Base-by-base conservation (phyloP, 1,140 invertebrate genomes). In the Magallana gigas region DNA sequence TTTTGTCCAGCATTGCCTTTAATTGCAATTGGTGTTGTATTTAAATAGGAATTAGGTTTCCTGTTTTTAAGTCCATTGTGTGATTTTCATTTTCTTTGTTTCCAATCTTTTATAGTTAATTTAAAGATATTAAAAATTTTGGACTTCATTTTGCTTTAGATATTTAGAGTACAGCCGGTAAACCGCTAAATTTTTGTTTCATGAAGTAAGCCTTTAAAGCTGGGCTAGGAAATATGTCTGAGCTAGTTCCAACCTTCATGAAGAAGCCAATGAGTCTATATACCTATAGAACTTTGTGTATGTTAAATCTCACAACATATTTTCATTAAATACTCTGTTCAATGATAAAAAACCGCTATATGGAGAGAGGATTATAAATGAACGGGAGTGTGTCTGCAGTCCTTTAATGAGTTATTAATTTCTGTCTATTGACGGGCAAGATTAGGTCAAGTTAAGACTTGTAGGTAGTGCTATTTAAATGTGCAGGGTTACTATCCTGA, bases 361-460 rank as follows among this genome's bases (percentile, higher is more conserved):
- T 76, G 23, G 36, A 23, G 23, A 76, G 68, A 29, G 68, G 68
- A 76, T 76, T 76, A 76, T 29, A 76, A 29, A 29, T 9, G 8
- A 23, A 76, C 23, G 68, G 68, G 68, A 36, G 68, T 76, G 23
- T 68, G 68, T 14, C 68, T 76, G 23, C 23, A 76, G 9, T 36
- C 36, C 36, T 48, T 76, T 29, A 76, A 29, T 76, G 68, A 76
- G 68, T 36, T 76, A 76, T 29, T 76, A 76, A 76, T 76, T 76
- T 76, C 68, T 76, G 68, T 29, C 68, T 76, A 29, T 76, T 76
- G 68, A 76, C 68, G n/a, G 18, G 23, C 11, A 29, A 48, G 68
- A 76, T 76, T 29, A 76, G 23, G 23, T 76, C 68, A 76, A 29
- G 68, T 76, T 76, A 12, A 76, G 68, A 76, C 68, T 29, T 76